Conservation (phyloP, 2,113 vertebrate genomes). For the Labeo catla region DNA sequence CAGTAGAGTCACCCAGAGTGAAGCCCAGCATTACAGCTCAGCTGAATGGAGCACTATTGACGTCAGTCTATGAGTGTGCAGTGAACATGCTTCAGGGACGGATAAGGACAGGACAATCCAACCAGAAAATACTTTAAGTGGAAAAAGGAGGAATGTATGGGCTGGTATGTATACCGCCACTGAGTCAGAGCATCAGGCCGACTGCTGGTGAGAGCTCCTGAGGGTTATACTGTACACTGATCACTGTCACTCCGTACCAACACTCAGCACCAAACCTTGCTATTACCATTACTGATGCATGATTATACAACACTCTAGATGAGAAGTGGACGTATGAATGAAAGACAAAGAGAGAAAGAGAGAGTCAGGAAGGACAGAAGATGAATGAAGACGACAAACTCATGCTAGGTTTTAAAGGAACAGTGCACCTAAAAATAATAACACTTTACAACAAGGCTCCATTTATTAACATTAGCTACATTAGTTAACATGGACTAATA, state of each 20-base stretch:
- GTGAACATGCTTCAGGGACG: not conserved
- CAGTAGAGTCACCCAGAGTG: constrained; percentile 10
- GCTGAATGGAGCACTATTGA: constrained; percentile 12
- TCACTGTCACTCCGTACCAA: constrained; percentile 39
- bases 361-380: not conserved
- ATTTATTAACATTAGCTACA: too few relatives aligned
- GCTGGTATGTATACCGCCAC: not conserved
- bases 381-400: constrained; percentile 2
- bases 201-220: constrained; percentile 4
- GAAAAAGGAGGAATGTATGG: constrained; percentile 29
- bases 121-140: constrained; percentile 39
- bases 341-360: constrained; percentile 1
- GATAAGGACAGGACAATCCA: constrained; percentile 23
- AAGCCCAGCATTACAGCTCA: not conserved
- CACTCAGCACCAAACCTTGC: constrained; percentile 31
- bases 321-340: constrained; percentile 28
- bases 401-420: not conserved
- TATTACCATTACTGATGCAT: constrained; percentile 31
- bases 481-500: not conserved
- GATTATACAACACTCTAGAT: constrained; percentile 17
- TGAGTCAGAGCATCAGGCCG: not conserved
- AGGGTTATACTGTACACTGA: constrained; percentile 30
- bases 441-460: too few relatives aligned
- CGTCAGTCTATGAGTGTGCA: not conserved
- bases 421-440: not conserved